Conservation (phyloP, 2,113 vertebrate genomes). For the Ailuropoda melanoleuca region DNA sequence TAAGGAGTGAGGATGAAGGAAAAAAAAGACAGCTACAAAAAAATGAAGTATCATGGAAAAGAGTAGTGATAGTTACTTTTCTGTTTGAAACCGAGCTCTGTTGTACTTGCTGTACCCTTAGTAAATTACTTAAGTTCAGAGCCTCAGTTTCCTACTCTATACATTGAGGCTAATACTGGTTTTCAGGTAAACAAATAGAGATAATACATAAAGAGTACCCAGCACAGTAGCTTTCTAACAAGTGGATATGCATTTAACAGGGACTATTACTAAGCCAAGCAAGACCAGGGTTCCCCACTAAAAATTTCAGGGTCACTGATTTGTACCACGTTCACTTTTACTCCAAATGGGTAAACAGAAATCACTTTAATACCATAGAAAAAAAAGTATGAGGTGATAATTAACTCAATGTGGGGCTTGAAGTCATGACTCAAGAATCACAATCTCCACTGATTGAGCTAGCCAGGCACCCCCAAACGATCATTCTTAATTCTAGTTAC, state of each 20-base stretch:
- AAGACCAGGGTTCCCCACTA: not conserved
- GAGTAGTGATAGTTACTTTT: not conserved
- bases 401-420: not conserved
- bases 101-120: not conserved
- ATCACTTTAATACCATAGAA: not conserved
- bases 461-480: not conserved
- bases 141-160: not conserved
- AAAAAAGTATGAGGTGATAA: not conserved
- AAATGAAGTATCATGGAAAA: not conserved
- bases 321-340: not conserved
- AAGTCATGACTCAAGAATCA: not conserved
- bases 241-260: not conserved
- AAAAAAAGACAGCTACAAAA: slow-evolving; percentile 22
- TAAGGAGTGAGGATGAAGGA: not conserved
- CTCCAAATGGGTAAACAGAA: not conserved
- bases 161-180: not conserved
- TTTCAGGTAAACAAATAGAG: not conserved
- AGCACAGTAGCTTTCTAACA: not conserved
- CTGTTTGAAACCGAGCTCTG: not conserved
- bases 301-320: slow-evolving; percentile 18
- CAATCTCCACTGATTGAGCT: not conserved
- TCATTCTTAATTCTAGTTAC: not conserved
- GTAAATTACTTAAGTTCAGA: not conserved
- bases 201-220: not conserved
- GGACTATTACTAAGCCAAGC: not conserved